Evolutionary conservation across 2,113 vertebrate genomes (phyloP).

Genomic region (Chaenocephalus aceratus): DNA sequence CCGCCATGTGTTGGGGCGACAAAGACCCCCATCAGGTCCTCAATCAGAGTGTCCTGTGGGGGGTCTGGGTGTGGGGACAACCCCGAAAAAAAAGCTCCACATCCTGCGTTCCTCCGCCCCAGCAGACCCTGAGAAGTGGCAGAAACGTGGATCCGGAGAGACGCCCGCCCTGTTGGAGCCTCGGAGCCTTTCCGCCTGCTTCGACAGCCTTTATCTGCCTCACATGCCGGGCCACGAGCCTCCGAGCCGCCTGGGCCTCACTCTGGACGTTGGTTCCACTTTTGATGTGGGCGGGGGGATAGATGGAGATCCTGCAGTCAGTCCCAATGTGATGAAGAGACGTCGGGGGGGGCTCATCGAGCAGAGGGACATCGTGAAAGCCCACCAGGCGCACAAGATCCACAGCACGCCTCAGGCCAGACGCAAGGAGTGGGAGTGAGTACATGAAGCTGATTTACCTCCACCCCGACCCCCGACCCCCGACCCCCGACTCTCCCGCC

Average conservation of each 20-base stretch:
- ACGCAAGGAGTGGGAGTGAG: slow-evolving; percentile 99
- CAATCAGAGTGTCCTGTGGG: slow-evolving; percentile 51
- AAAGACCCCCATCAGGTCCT: slow-evolving; percentile 17
- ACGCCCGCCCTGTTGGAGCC: slow-evolving; percentile 86
- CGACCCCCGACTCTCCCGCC: not conserved
- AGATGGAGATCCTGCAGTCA: slow-evolving; percentile 85
- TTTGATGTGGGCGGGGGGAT: slow-evolving; percentile 69
- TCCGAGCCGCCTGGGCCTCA: slow-evolving; percentile 72
- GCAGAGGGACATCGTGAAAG: slow-evolving; percentile 96
- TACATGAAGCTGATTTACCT: slow-evolving; percentile 67
- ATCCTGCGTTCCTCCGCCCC: slow-evolving; percentile 77
- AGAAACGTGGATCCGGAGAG: slow-evolving; percentile 83
- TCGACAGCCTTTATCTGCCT: slow-evolving; percentile 84
- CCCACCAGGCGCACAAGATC: slow-evolving; percentile 96
- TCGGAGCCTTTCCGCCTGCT: slow-evolving; percentile 83
- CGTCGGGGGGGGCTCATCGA: slow-evolving; percentile 94
- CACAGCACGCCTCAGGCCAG: slow-evolving; percentile 96
- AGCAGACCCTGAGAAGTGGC: slow-evolving; percentile 89
- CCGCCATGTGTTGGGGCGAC: slow-evolving; percentile 69
- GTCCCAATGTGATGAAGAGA: slow-evolving; percentile 92
- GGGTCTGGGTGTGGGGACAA: slow-evolving; percentile 57
- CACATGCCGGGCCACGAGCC: slow-evolving; percentile 56
- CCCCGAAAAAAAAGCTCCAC: slow-evolving; percentile 69
- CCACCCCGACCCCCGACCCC: not conserved
- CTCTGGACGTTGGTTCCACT: slow-evolving; percentile 77